Evolutionary conservation across 2,888 invertebrate genomes (phyloP), one percentile per base, ranked within the genome.

Genomic region (Chrysolina oricalcia): DNA sequence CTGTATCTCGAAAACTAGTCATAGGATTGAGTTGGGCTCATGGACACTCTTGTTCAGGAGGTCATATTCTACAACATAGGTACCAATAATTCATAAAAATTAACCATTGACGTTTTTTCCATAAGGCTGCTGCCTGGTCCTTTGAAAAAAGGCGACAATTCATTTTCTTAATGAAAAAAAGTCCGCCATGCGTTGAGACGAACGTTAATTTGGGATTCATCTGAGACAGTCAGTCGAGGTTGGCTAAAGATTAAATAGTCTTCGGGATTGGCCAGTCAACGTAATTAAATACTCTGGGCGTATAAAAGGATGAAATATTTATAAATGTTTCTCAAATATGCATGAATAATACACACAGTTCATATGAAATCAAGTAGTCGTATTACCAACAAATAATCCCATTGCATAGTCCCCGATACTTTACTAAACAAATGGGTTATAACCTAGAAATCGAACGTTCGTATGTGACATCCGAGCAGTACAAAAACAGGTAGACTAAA

Each of bases 401-500:
- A 48, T 53, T 53, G 17, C 21, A 17, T 53, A 21, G 35, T 35
- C 35, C 4, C 19, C 53, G 9, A 13, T 19, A 11, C 11, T 6
- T 19, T 23, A 53, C 21, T 5, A 53, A 53, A 15, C 21, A 53
- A 21, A 53, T 53, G 10, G 15, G 21, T 53, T 19, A 53, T 21
- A 53, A 53, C 19, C 21, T 53, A 21, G 10, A 53, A 19, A 21
- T 53, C 10, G 13, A 2, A 53, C 5, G 17, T 53, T 53, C 43
- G 15, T 15, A 53, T 53, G 13, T 53, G 53, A 53, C 53, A 53
- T 53, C 21, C 21, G 48, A 48, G 48, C 17, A 48, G 10, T 48
- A 48, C 21, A 5, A 21, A 53, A 21, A 53, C 11, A 53, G 53
- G 21, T 53, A 86, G 87, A 87, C 87, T 86, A 87, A n/a, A 87